Conservation (phyloP, 2,888 invertebrate species). For the Pristionchus maxplancki region DNA sequence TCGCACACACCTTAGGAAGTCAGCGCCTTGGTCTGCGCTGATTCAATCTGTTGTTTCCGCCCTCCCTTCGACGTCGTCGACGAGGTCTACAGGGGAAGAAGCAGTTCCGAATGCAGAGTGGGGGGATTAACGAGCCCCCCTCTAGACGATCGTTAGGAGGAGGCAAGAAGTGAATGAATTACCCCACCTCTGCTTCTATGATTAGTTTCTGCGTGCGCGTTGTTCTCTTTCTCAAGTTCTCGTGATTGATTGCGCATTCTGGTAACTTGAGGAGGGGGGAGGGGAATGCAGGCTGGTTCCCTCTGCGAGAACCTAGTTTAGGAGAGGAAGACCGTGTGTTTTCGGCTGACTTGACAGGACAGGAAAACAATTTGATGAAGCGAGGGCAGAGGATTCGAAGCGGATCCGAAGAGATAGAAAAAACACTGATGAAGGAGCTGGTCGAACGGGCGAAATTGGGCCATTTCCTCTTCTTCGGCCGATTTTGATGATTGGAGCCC, state of each 20-base stretch:
- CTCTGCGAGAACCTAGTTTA: not conserved
- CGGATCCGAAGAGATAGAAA: not conserved
- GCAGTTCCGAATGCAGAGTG: not conserved
- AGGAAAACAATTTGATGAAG: not conserved
- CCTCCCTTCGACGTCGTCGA: not conserved
- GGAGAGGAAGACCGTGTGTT: not conserved
- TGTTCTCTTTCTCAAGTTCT: not conserved
- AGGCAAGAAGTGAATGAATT: conserved; percentile 1
- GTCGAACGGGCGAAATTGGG: not conserved
- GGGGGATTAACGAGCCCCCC: not conserved
- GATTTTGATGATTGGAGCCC: conserved; percentile 18
- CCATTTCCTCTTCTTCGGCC: not conserved
- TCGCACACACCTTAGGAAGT: conserved; percentile 6
- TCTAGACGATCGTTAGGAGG: not conserved
- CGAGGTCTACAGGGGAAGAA: not conserved
- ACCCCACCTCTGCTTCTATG: not conserved
- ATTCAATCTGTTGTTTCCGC: not conserved
- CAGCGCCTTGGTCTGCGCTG: not conserved
- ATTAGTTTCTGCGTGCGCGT: not conserved
- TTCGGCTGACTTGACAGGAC: not conserved
- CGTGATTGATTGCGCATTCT: conserved; percentile 9
- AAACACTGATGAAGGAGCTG: not conserved
- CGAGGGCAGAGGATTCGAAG: conserved; percentile 2
- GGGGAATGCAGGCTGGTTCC: not conserved
- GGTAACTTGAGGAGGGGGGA: not conserved